Evolutionary conservation across 2,797 vertebrate genomes (phyloP).

Genomic region (Meda fulgida): DNA sequence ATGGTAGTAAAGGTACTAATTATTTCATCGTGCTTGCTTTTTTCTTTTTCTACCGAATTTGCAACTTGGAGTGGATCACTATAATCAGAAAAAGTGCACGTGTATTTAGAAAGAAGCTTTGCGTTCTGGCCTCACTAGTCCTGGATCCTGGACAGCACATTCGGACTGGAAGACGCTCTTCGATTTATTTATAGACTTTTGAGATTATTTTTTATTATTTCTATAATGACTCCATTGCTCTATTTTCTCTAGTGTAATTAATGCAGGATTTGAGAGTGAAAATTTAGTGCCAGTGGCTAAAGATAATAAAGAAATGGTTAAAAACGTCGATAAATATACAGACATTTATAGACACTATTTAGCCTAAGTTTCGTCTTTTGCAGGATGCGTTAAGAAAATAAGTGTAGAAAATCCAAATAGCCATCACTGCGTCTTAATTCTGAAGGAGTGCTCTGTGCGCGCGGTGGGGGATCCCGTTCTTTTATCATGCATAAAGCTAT

Average conservation of each 20-base stretch:
- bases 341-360: neutral
- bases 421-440: slow-evolving; percentile 32
- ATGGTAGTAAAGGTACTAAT: slow-evolving; percentile 28
- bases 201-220: neutral
- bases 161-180: neutral
- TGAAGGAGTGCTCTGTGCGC: slow-evolving; percentile 31
- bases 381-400: neutral
- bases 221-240: neutral
- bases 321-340: neutral
- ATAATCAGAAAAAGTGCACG: neutral
- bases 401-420: slow-evolving; percentile 25
- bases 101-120: neutral
- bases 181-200: slow-evolving; percentile 1
- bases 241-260: neutral
- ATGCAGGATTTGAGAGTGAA: neutral
- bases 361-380: neutral
- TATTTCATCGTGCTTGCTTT: slow-evolving; percentile 9
- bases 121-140: neutral
- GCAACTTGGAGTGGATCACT: neutral
- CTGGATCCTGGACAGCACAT: slow-evolving; percentile 2
- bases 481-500: slow-evolving; percentile 81
- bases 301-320: neutral
- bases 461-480: slow-evolving; percentile 55
- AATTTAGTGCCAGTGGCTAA: neutral
- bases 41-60: neutral